Evolutionary conservation across 2,888 invertebrate genomes (phyloP), one percentile per base, ranked within the genome.

Genomic region (Aplocera efformata): DNA sequence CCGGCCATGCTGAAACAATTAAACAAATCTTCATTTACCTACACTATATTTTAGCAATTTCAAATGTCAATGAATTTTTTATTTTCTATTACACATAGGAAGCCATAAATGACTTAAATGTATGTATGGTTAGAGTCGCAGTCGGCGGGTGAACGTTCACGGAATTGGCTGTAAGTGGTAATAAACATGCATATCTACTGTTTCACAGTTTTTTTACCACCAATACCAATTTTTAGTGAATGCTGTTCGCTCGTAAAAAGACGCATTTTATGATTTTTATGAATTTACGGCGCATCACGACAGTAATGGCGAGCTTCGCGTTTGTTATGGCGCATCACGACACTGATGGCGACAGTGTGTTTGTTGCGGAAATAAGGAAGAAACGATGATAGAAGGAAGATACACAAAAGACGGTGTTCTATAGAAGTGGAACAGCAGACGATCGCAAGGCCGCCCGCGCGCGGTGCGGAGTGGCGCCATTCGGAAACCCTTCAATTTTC

Each of bases 201-300:
- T 39, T 29, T 7, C 30, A 25, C 22, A 30, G 37, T 32, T 42
- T 30, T 27, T 43, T 33, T 39, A 33, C 24, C 24, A 10, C 20
- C 47, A n/a, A n/a, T n/a, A n/a, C n/a, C n/a, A 37, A 37, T 37
- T 41, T 37, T 34, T 41, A 31, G 28, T 29, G 23, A 37, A 34
- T 33, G 28, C 8, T 17, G 17, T 8, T 23, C 13, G 29, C 33
- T 33, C 28, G 8, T 33, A 33, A 39, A 39, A 39, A 10, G 31
- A 6, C 10, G 24, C 33, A 33, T 40, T 39, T 31, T 26, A 37
- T 29, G 36, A 25, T 17, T 17, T 33, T 33, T 28, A 34, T 37
- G 37, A 40, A 30, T 40, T 29, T 10, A 40, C 29, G 29, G 33
- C 40, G 40, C 30, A 30, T 34, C 40, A 30, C 33, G 32, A 29